Conservation (phyloP, 2,888 invertebrate genomes). For the Amphiduros pacificus region DNA sequence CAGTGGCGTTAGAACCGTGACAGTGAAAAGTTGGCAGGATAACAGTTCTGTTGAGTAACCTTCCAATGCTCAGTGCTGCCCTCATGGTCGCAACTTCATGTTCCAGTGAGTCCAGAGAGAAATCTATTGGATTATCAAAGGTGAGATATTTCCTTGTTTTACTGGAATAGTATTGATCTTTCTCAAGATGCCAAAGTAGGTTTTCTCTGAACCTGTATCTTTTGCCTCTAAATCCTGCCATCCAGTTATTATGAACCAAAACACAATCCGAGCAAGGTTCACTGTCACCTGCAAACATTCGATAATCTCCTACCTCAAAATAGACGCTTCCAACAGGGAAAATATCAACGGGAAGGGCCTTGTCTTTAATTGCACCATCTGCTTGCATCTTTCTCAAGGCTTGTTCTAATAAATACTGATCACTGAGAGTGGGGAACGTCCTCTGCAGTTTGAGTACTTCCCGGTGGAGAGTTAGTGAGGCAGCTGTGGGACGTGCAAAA, state of each 20-base stretch:
- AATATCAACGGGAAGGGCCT: conserved; percentile 12
- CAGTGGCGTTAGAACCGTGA: not conserved
- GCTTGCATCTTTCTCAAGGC: not conserved
- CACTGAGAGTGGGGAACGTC: too few relatives aligned
- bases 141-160: conserved; percentile 20
- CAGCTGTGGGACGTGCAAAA: conserved; percentile 17
- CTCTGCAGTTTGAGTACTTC: conserved; percentile 2
- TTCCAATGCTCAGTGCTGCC: not conserved
- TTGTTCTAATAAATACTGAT: conserved; percentile 15
- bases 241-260: conserved; percentile 32
- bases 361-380: not conserved
- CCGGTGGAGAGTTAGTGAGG: conserved; percentile 17
- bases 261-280: conserved; percentile 12
- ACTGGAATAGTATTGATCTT: conserved; percentile 25
- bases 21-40: conserved; percentile 15
- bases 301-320: conserved; percentile 23
- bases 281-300: conserved; percentile 12
- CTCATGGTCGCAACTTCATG: not conserved
- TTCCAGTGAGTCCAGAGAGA: too few relatives aligned
- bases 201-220: conserved; percentile 30
- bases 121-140: conserved; percentile 26
- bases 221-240: conserved; percentile 27
- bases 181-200: conserved; percentile 27
- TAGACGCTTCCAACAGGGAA: conserved; percentile 30
- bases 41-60: conserved; percentile 2